Base-by-base conservation (phyloP, 1,140 invertebrate genomes). In the Magallana angulata region DNA sequence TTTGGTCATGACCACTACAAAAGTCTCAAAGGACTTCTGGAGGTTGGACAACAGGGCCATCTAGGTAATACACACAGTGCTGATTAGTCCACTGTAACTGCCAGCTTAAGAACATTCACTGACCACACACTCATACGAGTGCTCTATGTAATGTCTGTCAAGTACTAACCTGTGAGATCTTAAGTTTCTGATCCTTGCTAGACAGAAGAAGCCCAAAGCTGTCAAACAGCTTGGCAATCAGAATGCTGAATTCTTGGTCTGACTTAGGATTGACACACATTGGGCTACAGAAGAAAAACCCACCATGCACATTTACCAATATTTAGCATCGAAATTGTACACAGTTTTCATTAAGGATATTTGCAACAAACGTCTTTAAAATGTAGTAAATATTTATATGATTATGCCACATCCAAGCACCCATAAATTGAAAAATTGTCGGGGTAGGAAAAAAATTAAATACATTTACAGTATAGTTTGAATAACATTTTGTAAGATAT, bases 31-130 rank as follows among this genome's bases (percentile, higher is more conserved):
- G 4, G 84, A 85, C 36, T 87, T 87, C 60, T 91, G 90, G 2
- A 94, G 85, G 30, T 93, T 89, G 5, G 57, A 88, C 82, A 94
- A 80, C 83, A 94, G 58, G 7, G 83, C 84, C 76, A 89, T 87
- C 93, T 93, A 76, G 0, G 88, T 36, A 68, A 57, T 48, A 18
- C 9, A 81, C 36, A 56, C n/a, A 81, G 7, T 14, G 56, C 7
- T n/a, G 36, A 48, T 48, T 48, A 48, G 5, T 48, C 36, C 36
- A 48, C 36, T 48, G 36, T 48, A 48, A 48, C 36, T 48, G 3
- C 5, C 36, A 48, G 36, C 36, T 48, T 4, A 48, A 48, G 2
- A 48, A 48, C 36, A 48, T 48, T 48, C 5, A 5, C 36, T 48
- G 36, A 48, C 36, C 36, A 48, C 36, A 48, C 36, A 48, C 36